Conservation (phyloP, 2,113 vertebrate species). For the Kobus ellipsiprymnus region DNA sequence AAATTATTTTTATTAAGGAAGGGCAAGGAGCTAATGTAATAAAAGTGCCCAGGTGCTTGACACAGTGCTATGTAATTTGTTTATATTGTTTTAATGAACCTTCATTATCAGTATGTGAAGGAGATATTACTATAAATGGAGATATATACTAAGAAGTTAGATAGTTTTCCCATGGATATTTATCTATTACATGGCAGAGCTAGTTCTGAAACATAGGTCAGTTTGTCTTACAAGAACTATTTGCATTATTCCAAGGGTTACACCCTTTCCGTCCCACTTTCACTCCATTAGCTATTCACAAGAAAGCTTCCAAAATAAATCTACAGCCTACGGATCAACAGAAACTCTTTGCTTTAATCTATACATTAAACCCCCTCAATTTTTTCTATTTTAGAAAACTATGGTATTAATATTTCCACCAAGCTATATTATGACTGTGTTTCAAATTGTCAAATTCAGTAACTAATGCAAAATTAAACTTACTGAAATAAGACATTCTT, state of each 20-base stretch:
- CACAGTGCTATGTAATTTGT: background rate
- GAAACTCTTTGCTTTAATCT: background rate
- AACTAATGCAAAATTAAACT: background rate
- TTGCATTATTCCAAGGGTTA: background rate
- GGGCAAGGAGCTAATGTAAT: background rate
- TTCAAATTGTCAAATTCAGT: background rate
- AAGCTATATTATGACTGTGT: background rate
- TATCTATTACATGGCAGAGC: background rate
- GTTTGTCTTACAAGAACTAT: background rate
- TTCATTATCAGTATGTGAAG: background rate
- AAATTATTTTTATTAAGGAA: slow-evolving; percentile 15
- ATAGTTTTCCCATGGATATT: background rate
- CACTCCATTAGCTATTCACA: background rate
- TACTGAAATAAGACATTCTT: background rate
- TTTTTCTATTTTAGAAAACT: slow-evolving; percentile 14
- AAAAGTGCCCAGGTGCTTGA: background rate
- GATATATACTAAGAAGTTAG: background rate
- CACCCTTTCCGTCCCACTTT: background rate
- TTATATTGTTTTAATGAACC: background rate
- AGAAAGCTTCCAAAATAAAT: slow-evolving; percentile 7
- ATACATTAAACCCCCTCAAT: background rate
- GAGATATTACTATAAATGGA: background rate
- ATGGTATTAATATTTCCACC: background rate
- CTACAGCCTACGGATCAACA: background rate
- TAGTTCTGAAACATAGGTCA: background rate